Percentiles rank a stretch among this genome's conserved stretches.
Conservation (phyloP, 30 jellyfish, hydroid and myxozoan species). For the Mastigias papua region DNA sequence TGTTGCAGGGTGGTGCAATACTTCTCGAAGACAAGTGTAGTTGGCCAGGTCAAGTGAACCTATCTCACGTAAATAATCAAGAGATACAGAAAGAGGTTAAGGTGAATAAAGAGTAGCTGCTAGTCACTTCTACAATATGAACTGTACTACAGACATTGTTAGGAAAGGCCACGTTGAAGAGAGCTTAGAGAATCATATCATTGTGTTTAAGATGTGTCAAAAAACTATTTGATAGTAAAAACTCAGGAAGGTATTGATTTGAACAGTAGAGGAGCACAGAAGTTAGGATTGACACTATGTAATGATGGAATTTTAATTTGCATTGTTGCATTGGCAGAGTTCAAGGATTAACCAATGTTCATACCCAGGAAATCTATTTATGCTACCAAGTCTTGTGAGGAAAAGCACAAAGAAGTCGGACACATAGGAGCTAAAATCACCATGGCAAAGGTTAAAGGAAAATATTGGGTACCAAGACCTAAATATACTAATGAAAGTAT, state of each 20-base stretch:
- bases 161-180: conserved; percentile 19
- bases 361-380: conserved; percentile 5
- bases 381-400: conserved; percentile 27
- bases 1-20: no score
- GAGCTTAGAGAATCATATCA: conserved; percentile 8
- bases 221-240: not conserved
- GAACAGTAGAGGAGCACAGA: conserved; percentile 11
- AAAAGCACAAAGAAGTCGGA: conserved; percentile 25
- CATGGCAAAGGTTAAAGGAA: no score
- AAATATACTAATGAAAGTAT: no score
- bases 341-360: conserved; percentile 46
- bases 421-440: no score
- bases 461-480: no score
- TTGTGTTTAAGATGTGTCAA: conserved; percentile 7
- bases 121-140: not conserved
- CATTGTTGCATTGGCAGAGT: conserved; percentile 56
- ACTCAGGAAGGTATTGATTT: conserved; percentile 18
- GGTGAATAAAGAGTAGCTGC: conserved; percentile 11
- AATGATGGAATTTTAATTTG: conserved; percentile 26
- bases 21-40: no score
- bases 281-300: conserved; percentile 25
- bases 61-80: not conserved
- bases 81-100: conserved; percentile 9
- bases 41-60: conserved; percentile 50
- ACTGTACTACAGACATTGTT: not conserved